Conservation (phyloP, 30 jellyfish, hydroid and myxozoan species). For the Mastigias papua region DNA sequence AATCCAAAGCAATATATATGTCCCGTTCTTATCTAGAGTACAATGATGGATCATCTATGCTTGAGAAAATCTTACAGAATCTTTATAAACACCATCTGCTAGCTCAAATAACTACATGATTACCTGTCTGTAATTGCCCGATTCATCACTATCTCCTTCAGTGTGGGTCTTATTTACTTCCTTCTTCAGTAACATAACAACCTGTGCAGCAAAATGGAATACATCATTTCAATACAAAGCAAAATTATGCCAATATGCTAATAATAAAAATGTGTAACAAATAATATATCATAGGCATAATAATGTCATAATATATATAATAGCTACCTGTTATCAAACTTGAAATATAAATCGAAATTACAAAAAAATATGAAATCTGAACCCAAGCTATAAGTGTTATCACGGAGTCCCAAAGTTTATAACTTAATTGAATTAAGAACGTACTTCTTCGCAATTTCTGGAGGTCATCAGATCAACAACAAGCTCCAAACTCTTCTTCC, state of each 20-base stretch:
- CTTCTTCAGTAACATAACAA: constrained; percentile 93
- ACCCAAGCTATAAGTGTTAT: too few relatives aligned
- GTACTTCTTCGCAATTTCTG: constrained; percentile 93
- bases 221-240: neutral
- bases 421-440: neutral
- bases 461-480: constrained; percentile 92
- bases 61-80: too few relatives aligned
- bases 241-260: neutral
- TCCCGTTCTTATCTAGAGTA: too few relatives aligned
- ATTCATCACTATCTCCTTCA: constrained; percentile 91
- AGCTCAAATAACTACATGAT: neutral
- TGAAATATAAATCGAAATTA: too few relatives aligned
- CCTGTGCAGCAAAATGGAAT: constrained; percentile 71
- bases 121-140: constrained; percentile 97
- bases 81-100: too few relatives aligned
- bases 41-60: too few relatives aligned
- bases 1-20: too few relatives aligned
- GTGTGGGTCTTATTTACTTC: constrained; percentile 99
- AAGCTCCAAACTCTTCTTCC: constrained; percentile 92
- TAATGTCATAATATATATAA: too few relatives aligned
- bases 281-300: too few relatives aligned
- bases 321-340: too few relatives aligned
- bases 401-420: neutral
- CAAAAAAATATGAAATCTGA: too few relatives aligned
- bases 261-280: too few relatives aligned